These are phyloP conservation scores for Notolepis coatsorum DNA, from an alignment of 2,797 vertebrate genomes.

Conservation along the genomic window DNA sequence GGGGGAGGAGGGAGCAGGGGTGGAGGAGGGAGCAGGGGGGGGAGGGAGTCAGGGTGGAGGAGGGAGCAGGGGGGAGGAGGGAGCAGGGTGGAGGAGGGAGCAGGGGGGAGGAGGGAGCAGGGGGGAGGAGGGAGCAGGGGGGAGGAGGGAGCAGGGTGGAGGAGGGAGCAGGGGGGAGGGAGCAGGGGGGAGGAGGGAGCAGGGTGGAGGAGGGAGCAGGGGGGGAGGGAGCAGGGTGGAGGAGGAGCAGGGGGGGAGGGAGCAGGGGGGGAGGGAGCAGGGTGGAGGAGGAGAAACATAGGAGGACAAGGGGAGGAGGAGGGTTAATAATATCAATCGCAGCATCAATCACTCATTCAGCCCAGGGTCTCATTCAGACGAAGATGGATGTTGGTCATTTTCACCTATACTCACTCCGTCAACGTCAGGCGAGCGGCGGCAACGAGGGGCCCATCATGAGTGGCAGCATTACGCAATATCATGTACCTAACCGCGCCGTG, in stretches of 20 bases:
- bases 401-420: constrained; percentile 44
- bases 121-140: too few species aligned
- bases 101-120: too few species aligned
- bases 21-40: constrained; percentile 1
- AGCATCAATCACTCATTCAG: constrained; percentile 20
- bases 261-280: background rate
- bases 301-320: background rate
- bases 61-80: background rate
- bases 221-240: too few species aligned
- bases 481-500: constrained; percentile 5
- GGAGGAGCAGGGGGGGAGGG: background rate
- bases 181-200: too few species aligned
- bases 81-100: background rate
- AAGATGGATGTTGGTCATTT: constrained; percentile 48
- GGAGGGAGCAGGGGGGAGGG: too few species aligned
- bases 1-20: background rate
- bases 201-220: too few species aligned
- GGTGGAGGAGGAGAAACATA: background rate
- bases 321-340: background rate
- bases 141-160: too few species aligned
- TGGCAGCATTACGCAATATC: constrained; percentile 20
- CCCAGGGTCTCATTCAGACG: constrained; percentile 28
- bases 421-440: constrained; percentile 38
- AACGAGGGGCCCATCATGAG: constrained; percentile 47
- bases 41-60: background rate